These are phyloP conservation scores for Ancistrus triradiatus DNA, from an alignment of 2,113 vertebrate species.

Conservation along the genomic window DNA sequence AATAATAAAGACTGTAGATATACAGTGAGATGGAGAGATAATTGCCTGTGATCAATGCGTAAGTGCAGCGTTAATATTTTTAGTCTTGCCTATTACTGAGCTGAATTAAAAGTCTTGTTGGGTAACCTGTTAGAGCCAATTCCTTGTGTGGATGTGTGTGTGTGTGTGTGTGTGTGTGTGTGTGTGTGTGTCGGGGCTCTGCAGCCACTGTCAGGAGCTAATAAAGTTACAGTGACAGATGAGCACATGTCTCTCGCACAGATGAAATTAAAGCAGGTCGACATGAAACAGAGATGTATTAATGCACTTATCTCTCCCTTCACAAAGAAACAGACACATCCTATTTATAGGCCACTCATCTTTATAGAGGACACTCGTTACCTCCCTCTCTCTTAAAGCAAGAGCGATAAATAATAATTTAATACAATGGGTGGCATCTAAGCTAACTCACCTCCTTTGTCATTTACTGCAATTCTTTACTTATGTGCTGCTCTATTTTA, in stretches of 20 bases:
- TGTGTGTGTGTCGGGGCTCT: conserved; percentile 21
- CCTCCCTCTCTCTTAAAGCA: background rate
- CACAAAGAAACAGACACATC: conserved; percentile 78
- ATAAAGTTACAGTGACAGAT: conserved; percentile 96
- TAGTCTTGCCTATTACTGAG: background rate
- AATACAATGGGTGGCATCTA: too few species aligned
- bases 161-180: conserved; percentile 15
- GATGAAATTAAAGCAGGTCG: conserved; percentile 91
- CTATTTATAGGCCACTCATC: conserved; percentile 63
- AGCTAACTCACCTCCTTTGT: too few species aligned
- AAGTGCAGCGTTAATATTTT: background rate
- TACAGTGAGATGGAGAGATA: background rate
- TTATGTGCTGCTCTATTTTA: too few species aligned
- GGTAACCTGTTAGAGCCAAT: conserved; percentile 16
- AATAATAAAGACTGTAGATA: background rate
- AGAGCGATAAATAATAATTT: background rate
- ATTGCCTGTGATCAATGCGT: background rate
- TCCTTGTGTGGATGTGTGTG: conserved; percentile 7
- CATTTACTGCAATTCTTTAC: too few species aligned
- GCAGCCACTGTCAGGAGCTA: conserved; percentile 70
- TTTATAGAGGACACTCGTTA: conserved; percentile 6
- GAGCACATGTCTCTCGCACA: conserved; percentile 87
- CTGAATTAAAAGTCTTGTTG: conserved; percentile 7
- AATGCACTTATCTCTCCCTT: conserved; percentile 78
- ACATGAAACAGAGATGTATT: conserved; percentile 90